Percentiles rank a stretch among this genome's conserved stretches.
Conservation (phyloP, 92 coral and sea anemone species). For the Porites lobata region DNA sequence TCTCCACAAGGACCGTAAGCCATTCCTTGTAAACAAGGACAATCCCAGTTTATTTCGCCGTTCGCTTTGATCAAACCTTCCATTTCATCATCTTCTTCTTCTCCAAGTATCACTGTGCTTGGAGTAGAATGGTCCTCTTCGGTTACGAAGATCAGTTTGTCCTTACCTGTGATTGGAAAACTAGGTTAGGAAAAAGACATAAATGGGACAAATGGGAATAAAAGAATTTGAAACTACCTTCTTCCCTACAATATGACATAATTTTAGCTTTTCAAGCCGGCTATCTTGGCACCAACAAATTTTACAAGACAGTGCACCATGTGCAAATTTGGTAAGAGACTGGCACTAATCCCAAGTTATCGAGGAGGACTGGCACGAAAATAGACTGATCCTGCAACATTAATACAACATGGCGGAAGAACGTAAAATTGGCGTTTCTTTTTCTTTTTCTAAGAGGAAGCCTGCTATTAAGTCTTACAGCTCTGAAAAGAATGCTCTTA, state of each 20-base stretch:
- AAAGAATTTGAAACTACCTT: conserved; percentile 68
- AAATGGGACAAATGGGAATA: no score
- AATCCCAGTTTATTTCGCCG: conserved; percentile 99
- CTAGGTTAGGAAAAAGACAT: not conserved
- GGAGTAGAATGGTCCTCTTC: conserved; percentile 90
- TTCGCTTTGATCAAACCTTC: conserved; percentile 96
- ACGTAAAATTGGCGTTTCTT: conserved; percentile 53
- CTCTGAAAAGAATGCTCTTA: conserved; percentile 11
- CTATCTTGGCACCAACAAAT: not conserved
- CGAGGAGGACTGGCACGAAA: not conserved
- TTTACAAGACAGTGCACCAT: conserved; percentile 10
- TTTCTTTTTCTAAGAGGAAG: conserved; percentile 70
- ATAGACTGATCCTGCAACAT: no score
- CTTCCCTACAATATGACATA: conserved; percentile 97
- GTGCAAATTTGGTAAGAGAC: conserved; percentile 37
- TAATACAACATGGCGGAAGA: conserved; percentile 72
- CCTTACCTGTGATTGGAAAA: conserved; percentile 82
- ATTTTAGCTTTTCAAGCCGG: conserved; percentile 19
- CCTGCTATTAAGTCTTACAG: conserved; percentile 30
- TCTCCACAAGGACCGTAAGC: conserved; percentile 99
- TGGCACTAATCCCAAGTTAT: conserved; percentile 3
- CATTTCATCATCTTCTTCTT: conserved; percentile 89
- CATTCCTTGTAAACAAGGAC: conserved; percentile 99
- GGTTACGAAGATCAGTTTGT: conserved; percentile 93
- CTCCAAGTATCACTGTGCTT: conserved; percentile 74